phyloP scores from a whole-genome alignment of 2,888 invertebrate genomes.

The Pomacea canaliculata region DNA sequence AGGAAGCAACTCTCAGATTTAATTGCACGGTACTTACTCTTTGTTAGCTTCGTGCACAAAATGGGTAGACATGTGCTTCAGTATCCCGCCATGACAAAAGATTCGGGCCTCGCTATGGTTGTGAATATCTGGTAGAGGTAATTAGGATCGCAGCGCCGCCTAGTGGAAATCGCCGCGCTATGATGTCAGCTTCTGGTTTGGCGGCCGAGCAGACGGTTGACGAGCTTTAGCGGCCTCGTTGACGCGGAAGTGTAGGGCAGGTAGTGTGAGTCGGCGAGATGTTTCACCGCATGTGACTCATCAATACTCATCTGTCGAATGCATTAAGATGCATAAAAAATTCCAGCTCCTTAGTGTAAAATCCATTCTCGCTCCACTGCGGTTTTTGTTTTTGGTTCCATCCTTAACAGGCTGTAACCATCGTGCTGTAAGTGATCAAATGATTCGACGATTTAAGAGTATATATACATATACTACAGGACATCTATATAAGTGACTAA shows the following conservation, averaged over 20 bases:
- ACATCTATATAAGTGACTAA: too few species aligned
- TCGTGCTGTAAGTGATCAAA: too few species aligned
- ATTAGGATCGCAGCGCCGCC: slow-evolving; percentile 55
- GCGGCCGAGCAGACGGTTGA: slow-evolving; percentile 5
- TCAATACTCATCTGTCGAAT: slow-evolving; percentile 26
- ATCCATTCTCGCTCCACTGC: too few species aligned
- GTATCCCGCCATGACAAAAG: slow-evolving; percentile 62
- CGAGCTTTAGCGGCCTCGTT: background rate
- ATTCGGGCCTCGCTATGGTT: slow-evolving; percentile 56
- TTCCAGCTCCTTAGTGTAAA: too few species aligned
- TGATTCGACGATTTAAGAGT: too few species aligned
- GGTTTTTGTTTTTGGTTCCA: too few species aligned
- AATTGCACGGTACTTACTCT: slow-evolving; percentile 41
- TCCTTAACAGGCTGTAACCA: too few species aligned
- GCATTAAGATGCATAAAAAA: slow-evolving; percentile 1
- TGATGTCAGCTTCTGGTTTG: slow-evolving; percentile 17
- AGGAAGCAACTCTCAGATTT: background rate
- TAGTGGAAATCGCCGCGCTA: slow-evolving; percentile 29
- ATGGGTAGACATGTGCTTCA: slow-evolving; percentile 59
- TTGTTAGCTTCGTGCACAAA: slow-evolving; percentile 39
- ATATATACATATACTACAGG: too few species aligned
- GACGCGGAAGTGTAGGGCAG: slow-evolving; percentile 13
- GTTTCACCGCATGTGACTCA: slow-evolving; percentile 28
- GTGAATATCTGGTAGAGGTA: slow-evolving; percentile 58
- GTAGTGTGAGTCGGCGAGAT: slow-evolving; percentile 7